Evolutionary conservation across 1,140 invertebrate genomes (phyloP), one percentile per base, ranked within the genome.

Genomic region (Triops cancriformis): DNA sequence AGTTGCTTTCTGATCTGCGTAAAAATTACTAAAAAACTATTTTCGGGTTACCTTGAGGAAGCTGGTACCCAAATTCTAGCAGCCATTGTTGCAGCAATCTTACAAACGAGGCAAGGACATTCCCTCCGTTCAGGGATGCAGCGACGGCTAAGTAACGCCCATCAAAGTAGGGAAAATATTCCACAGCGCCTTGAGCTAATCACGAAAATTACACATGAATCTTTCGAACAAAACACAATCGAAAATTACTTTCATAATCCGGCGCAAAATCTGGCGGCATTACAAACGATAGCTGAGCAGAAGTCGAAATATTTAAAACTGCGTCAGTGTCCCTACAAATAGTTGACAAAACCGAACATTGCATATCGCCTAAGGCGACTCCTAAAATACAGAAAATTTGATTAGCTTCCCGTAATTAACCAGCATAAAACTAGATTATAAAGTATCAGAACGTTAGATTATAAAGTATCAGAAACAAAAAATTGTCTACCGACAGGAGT

Each of bases 281-380:
- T n/a, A 92, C 86, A 83, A 93, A 92, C 6, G 91, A 90, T 64
- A 96, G 83, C 84, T 96, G 94, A 41, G 93, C 92, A 31, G 93
- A 95, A 14, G 94, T 96, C 37, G 94, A 94, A 81, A 96, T 92
- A 83, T 96, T 96, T 72, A 96, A 83, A 31, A 94, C 90, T 80
- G 91, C 89, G 85, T 86, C 84, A 51, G 84, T 86, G 82, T 91
- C 88, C 26, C 10, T 37, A 18, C 10, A 42, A 73, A 94, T 81
- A n/a, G 90, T 90, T 0, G 93, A 91, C 76, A 91, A 87, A 2
- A 94, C 91, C 12, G 93, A 93, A 85, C 93, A 93, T 82, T 95
- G 94, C 14, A 94, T 85, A 85, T 96, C 93, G 14, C 93, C 93
- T 42, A 94, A 84, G 27, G 91, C 93, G 72, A 89, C 90, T 74